These are phyloP conservation scores for Lycaena phlaeas DNA, from an alignment of 2,888 invertebrate genomes.

Conservation along the genomic window DNA sequence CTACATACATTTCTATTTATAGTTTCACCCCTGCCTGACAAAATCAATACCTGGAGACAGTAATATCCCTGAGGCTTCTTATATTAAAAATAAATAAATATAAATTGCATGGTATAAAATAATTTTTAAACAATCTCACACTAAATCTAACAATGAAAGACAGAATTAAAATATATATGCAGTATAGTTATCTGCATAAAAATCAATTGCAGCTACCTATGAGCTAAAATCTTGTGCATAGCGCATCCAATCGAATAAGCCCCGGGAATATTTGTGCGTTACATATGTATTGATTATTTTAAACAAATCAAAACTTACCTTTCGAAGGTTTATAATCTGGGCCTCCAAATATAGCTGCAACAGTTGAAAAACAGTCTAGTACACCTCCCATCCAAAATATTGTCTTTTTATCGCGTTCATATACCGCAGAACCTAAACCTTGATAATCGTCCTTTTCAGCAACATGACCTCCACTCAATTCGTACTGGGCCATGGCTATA, in stretches of 20 bases:
- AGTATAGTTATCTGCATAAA: neutral
- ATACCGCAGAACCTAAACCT: conserved; percentile 20
- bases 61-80: too few species aligned
- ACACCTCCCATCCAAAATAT: conserved; percentile 86
- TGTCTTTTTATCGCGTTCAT: conserved; percentile 56
- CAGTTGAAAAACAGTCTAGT: conserved; percentile 89
- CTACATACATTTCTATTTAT: conserved; percentile 4
- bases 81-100: neutral
- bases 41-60: conserved; percentile 6
- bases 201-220: conserved; percentile 27
- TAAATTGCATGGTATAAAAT: neutral
- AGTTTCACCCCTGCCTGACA: conserved; percentile 3
- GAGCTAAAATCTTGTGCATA: conserved; percentile 21
- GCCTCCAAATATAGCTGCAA: conserved; percentile 89
- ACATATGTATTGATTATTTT: conserved; percentile 13
- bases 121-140: neutral
- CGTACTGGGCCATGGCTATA: conserved; percentile 18
- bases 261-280: conserved; percentile 16
- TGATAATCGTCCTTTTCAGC: conserved; percentile 24
- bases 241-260: conserved; percentile 19
- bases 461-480: conserved; percentile 20
- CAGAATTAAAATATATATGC: neutral
- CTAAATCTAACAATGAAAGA: neutral
- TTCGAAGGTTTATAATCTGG: conserved; percentile 80
- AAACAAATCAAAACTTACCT: conserved; percentile 55